phyloP scores from a whole-genome alignment of 2,113 vertebrate species.

The Ariopsis seemanni region DNA sequence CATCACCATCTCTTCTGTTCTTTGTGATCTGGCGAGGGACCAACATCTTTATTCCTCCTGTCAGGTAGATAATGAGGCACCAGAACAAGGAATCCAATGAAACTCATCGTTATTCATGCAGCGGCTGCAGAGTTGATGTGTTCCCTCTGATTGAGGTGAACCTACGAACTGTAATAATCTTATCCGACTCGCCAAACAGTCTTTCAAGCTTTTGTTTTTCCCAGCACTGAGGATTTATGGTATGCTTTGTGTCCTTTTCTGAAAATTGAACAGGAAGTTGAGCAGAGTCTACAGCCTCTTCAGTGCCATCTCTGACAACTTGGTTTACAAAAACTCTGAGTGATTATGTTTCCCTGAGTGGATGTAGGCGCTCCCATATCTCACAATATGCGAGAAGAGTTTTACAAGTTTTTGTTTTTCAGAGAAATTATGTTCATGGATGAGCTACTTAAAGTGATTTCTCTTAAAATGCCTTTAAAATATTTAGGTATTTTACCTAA shows the following conservation, averaged over 20 bases:
- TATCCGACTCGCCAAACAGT: neutral
- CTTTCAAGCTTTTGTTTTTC: neutral
- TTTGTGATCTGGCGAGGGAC: neutral
- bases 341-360: neutral
- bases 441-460: neutral
- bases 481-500: neutral
- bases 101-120: constrained; percentile 16
- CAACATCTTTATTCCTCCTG: constrained; percentile 5
- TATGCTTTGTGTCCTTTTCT: neutral
- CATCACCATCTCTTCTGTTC: neutral
- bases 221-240: neutral
- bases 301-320: neutral
- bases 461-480: neutral
- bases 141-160: constrained; percentile 8
- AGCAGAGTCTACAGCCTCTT: neutral
- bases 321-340: neutral
- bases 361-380: neutral
- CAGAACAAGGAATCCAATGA: constrained; percentile 18
- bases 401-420: neutral
- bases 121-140: neutral
- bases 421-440: neutral
- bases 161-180: constrained; percentile 11
- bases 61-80: constrained; percentile 11
- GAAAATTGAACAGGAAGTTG: neutral
- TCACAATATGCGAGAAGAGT: neutral